phyloP scores from a whole-genome alignment of 2,888 invertebrate genomes.

The Odontocerum albicorne region DNA sequence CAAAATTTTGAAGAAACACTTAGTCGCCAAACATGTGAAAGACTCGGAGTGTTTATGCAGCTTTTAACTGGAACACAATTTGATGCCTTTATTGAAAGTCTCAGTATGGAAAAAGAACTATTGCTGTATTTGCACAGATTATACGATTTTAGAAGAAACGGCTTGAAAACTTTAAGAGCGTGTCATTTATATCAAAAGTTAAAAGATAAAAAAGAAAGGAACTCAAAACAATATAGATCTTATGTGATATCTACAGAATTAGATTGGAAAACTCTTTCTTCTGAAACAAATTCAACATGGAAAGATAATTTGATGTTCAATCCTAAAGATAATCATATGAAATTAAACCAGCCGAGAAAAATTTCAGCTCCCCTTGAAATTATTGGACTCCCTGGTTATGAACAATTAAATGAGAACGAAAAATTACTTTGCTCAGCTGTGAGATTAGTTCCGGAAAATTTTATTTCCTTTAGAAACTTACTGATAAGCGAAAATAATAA shows the following conservation, averaged over 20 bases:
- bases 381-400: conserved; percentile 75
- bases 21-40: conserved; percentile 58
- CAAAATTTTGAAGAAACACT: conserved; percentile 70
- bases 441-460: conserved; percentile 76
- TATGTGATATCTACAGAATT: conserved; percentile 11
- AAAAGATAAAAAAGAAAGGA: conserved; percentile 60
- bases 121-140: conserved; percentile 63
- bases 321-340: conserved; percentile 12
- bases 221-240: conserved; percentile 48
- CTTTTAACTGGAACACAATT: conserved; percentile 71
- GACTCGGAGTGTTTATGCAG: conserved; percentile 73
- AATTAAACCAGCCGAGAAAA: conserved; percentile 41
- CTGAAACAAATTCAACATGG: conserved; percentile 18
- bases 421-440: conserved; percentile 74
- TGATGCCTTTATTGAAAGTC: conserved; percentile 75
- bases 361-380: conserved; percentile 60
- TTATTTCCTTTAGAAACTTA: conserved; percentile 74
- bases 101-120: conserved; percentile 71
- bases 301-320: conserved; percentile 5
- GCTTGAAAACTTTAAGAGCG: conserved; percentile 66
- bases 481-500: conserved; percentile 77
- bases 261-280: conserved; percentile 31
- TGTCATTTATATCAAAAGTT: conserved; percentile 67
- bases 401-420: conserved; percentile 70
- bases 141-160: conserved; percentile 68